A percentile compares a stretch with the other conserved stretches of the same genome.
These are phyloP conservation scores for Catocala sponsa DNA, from an alignment of 2,888 invertebrate genomes.

Conservation along the genomic window DNA sequence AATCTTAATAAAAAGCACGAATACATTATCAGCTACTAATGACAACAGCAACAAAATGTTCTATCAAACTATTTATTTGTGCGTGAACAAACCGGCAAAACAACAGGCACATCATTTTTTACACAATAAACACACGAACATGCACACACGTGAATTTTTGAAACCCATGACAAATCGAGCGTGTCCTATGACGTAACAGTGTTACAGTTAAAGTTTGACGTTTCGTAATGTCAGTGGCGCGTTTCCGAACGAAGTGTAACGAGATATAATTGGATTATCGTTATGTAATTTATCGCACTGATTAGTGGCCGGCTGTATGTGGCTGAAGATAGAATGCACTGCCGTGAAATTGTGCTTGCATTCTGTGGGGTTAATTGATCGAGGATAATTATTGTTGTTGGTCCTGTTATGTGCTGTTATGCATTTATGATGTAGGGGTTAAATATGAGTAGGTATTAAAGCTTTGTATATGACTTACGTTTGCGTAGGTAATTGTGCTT, in stretches of 20 bases:
- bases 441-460: neutral
- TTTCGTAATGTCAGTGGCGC: conserved; percentile 43
- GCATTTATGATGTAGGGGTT: conserved; percentile 17
- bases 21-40: too few relatives aligned
- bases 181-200: conserved; percentile 53
- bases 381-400: conserved; percentile 8
- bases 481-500: too few relatives aligned
- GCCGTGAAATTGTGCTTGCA: conserved; percentile 25
- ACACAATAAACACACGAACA: conserved; percentile 4
- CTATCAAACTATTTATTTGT: conserved; percentile 17
- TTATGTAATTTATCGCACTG: conserved; percentile 48
- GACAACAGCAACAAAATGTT: conserved; percentile 18
- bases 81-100: conserved; percentile 34
- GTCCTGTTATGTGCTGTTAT: conserved; percentile 12
- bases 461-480: too few relatives aligned
- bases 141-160: conserved; percentile 50
- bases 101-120: too few relatives aligned
- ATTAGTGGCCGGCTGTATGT: conserved; percentile 32
- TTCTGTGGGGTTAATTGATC: conserved; percentile 27
- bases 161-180: conserved; percentile 61
- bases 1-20: too few relatives aligned
- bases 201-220: conserved; percentile 39
- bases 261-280: conserved; percentile 42
- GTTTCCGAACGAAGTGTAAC: conserved; percentile 34
- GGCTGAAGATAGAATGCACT: conserved; percentile 22